Evolutionary conservation across 2,797 vertebrate species (phyloP), one percentile per base, ranked within the genome.

Genomic region (Rachycentron canadum): DNA sequence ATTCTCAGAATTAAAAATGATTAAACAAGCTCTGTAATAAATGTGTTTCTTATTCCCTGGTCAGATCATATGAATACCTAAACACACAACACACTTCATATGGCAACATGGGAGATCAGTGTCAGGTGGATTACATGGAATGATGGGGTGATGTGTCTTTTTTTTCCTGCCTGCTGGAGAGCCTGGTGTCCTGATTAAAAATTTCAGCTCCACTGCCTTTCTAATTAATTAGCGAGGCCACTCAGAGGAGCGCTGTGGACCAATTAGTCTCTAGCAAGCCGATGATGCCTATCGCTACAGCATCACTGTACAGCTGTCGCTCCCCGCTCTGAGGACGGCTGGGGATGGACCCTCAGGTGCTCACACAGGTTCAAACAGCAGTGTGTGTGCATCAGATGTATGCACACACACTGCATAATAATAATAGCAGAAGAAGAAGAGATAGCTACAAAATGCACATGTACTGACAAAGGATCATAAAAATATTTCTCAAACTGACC

Each of bases 201-300:
- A 94, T 94, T 94, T 95, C 93, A 94, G 94, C 94, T 94, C 89
- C 90, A 90, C 92, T 93, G 93, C 89, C 86, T 95, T 93, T 94
- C 88, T 95, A 95, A 95, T 95, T 95, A 95, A 95, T 95, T 95
- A 94, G 93, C 79, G 84, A 90, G 93, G 92, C 92, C 92, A 94
- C 93, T 95, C 93, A 88, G 90, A 93, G 92, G 91, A 91, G 88
- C 89, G 84, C 91, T 74, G 88, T 80, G 89, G 92, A 92, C 93
- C 93, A 95, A 94, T 95, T 95, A 94, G 94, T 92, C 90, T 91
- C 86, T 86, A 83, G 91, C 89, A 91, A 94, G 89, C 90, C 88
- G 77, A 92, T 94, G 93, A 94, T 94, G 94, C 93, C 89, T 93
- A 94, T 94, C 90, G 90, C 92, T 89, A 75, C 88, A 74, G 91